These are phyloP conservation scores for Lutjanus campechanus DNA, from an alignment of 2,797 vertebrate species.

Conservation along the genomic window DNA sequence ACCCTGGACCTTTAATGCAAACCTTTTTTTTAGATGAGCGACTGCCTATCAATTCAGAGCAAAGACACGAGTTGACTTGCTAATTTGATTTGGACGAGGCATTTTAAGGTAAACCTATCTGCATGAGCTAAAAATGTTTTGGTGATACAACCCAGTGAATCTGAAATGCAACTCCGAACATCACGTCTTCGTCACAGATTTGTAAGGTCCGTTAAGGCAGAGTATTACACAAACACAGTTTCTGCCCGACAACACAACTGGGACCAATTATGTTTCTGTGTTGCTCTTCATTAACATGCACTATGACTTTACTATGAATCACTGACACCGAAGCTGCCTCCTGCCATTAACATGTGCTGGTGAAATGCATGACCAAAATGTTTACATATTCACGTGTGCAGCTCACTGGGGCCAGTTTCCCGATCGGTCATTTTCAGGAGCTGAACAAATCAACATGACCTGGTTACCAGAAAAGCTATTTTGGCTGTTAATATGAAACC, in stretches of 20 bases:
- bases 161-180: neutral
- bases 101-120: neutral
- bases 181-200: neutral
- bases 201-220: neutral
- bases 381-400: slow-evolving; percentile 47
- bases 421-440: slow-evolving; percentile 30
- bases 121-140: neutral
- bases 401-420: slow-evolving; percentile 18
- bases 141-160: neutral
- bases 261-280: slow-evolving; percentile 11
- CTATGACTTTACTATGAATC: slow-evolving; percentile 16
- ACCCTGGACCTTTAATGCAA: too few relatives aligned
- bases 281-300: slow-evolving; percentile 16
- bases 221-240: neutral
- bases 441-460: slow-evolving; percentile 43
- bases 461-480: slow-evolving; percentile 31
- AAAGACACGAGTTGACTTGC: too few relatives aligned
- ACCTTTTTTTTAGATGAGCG: too few relatives aligned
- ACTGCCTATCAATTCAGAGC: too few relatives aligned
- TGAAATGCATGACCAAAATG: slow-evolving; percentile 6
- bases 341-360: slow-evolving; percentile 4
- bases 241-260: neutral
- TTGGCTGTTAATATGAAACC: slow-evolving; percentile 7
- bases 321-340: slow-evolving; percentile 17
- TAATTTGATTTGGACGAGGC: too few relatives aligned